Conservation (phyloP, 2,888 invertebrate species). For the Brenthis hecate region DNA sequence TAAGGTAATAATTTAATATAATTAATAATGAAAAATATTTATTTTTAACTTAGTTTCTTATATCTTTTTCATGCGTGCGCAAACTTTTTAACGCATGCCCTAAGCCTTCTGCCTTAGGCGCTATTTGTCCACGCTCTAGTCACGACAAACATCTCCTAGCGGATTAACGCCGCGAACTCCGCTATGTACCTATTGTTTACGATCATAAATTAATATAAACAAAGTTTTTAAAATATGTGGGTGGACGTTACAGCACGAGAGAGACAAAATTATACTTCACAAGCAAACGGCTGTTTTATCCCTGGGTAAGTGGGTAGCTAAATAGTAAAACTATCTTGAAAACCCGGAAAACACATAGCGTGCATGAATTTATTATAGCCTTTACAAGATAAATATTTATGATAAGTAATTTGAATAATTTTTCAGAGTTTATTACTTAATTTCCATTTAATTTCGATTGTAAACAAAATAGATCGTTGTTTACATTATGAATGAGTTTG, state of each 20-base stretch:
- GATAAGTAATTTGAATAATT: conserved; percentile 23
- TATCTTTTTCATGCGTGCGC: conserved; percentile 41
- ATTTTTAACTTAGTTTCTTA: neutral
- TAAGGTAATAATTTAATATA: neutral
- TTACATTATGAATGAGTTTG: neutral
- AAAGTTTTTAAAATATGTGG: conserved; percentile 75
- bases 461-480: neutral
- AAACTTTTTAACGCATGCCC: conserved; percentile 42
- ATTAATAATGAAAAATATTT: neutral
- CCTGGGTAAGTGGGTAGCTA: conserved; percentile 81
- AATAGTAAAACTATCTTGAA: conserved; percentile 14
- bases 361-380: conserved; percentile 31
- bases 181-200: conserved; percentile 41
- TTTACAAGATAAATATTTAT: conserved; percentile 30
- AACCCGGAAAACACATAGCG: conserved; percentile 21
- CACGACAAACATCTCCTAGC: conserved; percentile 57
- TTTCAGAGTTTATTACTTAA: neutral
- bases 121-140: conserved; percentile 51
- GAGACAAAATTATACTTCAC: conserved; percentile 81
- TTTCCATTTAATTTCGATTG: neutral
- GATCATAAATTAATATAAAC: conserved; percentile 43
- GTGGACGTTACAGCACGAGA: conserved; percentile 83
- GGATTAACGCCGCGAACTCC: conserved; percentile 57
- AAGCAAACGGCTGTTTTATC: conserved; percentile 84
- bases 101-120: conserved; percentile 26